Conservation (phyloP, 2,113 vertebrate species). For the Forbesichthys agassizii region DNA sequence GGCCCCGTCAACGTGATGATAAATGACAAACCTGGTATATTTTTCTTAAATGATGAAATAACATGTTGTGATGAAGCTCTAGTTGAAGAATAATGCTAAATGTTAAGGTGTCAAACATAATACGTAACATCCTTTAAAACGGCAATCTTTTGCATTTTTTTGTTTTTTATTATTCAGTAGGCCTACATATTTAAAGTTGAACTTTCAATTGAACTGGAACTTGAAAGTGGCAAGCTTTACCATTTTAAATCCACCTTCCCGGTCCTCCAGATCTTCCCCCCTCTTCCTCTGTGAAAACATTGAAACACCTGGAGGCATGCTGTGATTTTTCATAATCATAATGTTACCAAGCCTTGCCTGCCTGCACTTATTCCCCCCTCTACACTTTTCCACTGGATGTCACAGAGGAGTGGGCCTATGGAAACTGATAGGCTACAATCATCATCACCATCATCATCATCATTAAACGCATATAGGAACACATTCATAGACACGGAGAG, state of each 20-base stretch:
- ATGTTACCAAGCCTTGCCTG: conserved; percentile 20
- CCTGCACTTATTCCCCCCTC: conserved; percentile 21
- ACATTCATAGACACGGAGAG: conserved; percentile 1
- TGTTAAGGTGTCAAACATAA: too few species aligned
- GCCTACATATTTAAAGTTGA: too few species aligned
- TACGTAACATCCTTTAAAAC: too few species aligned
- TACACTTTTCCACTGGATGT: conserved; percentile 37
- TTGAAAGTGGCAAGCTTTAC: neutral
- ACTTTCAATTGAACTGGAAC: too few species aligned
- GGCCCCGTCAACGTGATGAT: too few species aligned
- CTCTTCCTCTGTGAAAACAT: conserved; percentile 43
- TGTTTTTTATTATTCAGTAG: too few species aligned
- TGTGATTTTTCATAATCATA: conserved; percentile 38
- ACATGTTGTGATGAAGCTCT: too few species aligned
- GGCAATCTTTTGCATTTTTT: too few species aligned
- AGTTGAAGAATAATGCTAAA: too few species aligned
- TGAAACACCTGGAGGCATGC: conserved; percentile 48
- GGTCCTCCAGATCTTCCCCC: neutral
- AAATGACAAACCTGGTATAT: too few species aligned
- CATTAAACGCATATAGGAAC: conserved; percentile 3
- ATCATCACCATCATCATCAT: conserved; percentile 24
- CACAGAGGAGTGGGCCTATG: conserved; percentile 28
- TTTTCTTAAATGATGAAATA: too few species aligned
- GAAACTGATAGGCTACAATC: conserved; percentile 53
- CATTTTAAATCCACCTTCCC: neutral